Conservation (phyloP, 2,888 invertebrate genomes). For the Pandemis corylana region DNA sequence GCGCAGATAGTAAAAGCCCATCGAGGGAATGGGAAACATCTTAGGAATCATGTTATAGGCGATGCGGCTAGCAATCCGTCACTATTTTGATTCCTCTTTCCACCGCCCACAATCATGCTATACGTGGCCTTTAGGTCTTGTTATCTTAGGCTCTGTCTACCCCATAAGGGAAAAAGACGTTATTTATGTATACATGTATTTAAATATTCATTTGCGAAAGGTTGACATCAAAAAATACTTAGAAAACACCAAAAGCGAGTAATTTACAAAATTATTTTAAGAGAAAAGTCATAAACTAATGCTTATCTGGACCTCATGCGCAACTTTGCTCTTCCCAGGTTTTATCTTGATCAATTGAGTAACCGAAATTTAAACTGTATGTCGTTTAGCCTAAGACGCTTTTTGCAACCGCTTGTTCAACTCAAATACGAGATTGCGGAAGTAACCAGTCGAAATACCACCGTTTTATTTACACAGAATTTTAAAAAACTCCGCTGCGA, state of each 20-base stretch:
- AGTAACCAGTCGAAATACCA: background rate
- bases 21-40: too few relatives aligned
- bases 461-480: slow-evolving; percentile 11
- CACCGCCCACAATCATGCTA: too few relatives aligned
- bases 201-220: background rate
- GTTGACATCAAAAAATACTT: background rate
- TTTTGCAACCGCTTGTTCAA: background rate
- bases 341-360: background rate
- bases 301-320: background rate
- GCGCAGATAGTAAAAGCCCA: too few relatives aligned
- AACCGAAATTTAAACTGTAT: background rate
- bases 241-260: background rate
- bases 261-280: background rate
- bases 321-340: background rate
- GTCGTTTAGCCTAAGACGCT: background rate
- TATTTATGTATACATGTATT: too few relatives aligned
- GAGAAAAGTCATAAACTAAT: slow-evolving; percentile 8
- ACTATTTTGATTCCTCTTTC: too few relatives aligned
- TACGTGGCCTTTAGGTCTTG: too few relatives aligned
- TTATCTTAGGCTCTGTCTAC: too few relatives aligned
- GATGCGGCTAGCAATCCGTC: too few relatives aligned
- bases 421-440: background rate
- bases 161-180: too few relatives aligned
- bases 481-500: background rate
- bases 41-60: too few relatives aligned